Base-by-base conservation (phyloP, 2,797 vertebrate species). In the Lutjanus argentimaculatus region DNA sequence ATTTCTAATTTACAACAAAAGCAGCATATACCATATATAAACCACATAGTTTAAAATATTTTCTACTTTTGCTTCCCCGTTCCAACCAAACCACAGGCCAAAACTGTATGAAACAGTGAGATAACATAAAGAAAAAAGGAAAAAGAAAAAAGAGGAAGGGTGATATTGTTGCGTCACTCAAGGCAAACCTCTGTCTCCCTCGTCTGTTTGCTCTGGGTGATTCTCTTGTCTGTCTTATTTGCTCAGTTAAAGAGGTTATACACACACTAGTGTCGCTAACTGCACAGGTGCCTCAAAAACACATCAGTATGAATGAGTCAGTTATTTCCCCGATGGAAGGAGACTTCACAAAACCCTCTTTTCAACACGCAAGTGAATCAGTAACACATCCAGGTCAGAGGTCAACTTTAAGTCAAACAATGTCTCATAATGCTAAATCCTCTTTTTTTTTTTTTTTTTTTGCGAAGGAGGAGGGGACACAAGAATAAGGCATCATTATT, bases 171-270 rank as follows among this genome's bases (percentile, higher is more conserved):
- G 15, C 7, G 0, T 56, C 58, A 56, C 25, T 42, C 7, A 17
- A 16, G 3, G 10, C 3, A 61, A 51, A 72, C 52, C 52, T 55
- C 25, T 67, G 68, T 57, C 72, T 79, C 61, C 66, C 67, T 77
- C 71, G 4, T 43, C 49, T 75, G 74, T 84, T 77, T 75, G 72
- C 51, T 67, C 43, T 67, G 43, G n/a, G 59, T 45, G 17, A 72
- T 51, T 79, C 8, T 83, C 19, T 76, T 81, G 15, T 75, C 70
- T 59, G 30, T 11, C n/a, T 15, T 65, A 56, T 76, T 78, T 84
- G 68, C 72, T 83, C 57, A 56, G 43, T 75, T 36, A 59, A 36
- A 53, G 0, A 7, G 19, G 0, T 22, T 8, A 48, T 45, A 52
- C 8, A 42, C 16, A 0, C 11, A 30, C 1, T 7, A 3, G 14